Evolutionary conservation across 2,888 invertebrate genomes (phyloP), one percentile per base, ranked within the genome.

Genomic region (Dasysyrphus albostriatus): DNA sequence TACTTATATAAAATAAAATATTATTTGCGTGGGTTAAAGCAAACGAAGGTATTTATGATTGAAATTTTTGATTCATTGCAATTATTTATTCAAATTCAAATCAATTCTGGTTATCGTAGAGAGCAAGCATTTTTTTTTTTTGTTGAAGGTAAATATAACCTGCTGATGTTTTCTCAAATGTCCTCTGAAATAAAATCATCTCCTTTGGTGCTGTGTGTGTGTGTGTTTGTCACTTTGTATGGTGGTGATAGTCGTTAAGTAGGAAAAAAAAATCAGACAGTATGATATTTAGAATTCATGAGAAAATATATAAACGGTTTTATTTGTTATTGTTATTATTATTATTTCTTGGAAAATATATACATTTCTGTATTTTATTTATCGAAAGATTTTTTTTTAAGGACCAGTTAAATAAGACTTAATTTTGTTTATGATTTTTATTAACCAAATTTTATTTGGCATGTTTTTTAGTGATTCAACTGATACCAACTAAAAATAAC

Each of bases 61-160:
- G 12, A 24, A 59, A 42, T 61, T 3, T 61, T 24, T 34, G 61
- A 42, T 61, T 61, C 39, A 39, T 24, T 61, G 42, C 61, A 61
- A 61, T 61, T 61, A 42, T 61, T 24, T 42, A 61, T 61, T 61
- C 42, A 61, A 61, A 61, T 61, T 61, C n/a, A 42, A 42, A 24
- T 39, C 12, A 39, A 39, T 39, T 9, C 58, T 56, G 32, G 32
- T 12, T 14, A 58, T 34, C 16, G 16, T 9, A 4, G 54, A 14
- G 14, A 54, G 14, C 4, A 32, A 54, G 9, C 8, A 47, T 3
- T 9, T 29, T 51, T 54, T 58, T 37, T 9, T 5, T 24, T 24
- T 24, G 37, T 24, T 24, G 37, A 39, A 59, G 37, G 29, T 32
- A 32, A 54, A 29, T 14, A 54, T 32, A 32, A 54, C 14, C 29